phyloP scores from a whole-genome alignment of 2,797 vertebrate genomes.

The Sebastiscus tertius region DNA sequence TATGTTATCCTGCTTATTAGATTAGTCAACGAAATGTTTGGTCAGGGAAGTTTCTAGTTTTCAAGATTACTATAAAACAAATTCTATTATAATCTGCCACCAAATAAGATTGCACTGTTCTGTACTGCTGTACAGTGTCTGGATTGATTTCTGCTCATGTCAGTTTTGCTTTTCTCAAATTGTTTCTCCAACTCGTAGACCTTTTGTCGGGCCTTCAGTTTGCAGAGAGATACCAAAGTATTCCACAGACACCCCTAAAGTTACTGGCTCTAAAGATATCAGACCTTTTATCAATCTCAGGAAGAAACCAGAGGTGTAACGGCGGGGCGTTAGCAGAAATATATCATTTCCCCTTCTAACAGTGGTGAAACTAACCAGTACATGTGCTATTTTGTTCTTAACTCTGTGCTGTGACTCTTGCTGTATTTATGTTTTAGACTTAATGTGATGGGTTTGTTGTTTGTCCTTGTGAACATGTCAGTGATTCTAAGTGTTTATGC shows the following conservation, averaged over 20 bases:
- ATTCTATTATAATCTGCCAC: constrained; percentile 84
- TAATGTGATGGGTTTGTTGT: constrained; percentile 77
- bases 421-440: constrained; percentile 79
- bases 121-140: constrained; percentile 81
- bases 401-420: constrained; percentile 79
- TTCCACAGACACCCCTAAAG: constrained; percentile 74
- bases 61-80: constrained; percentile 78
- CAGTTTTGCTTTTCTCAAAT: constrained; percentile 53
- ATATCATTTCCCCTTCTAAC: constrained; percentile 57
- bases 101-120: constrained; percentile 87
- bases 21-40: constrained; percentile 75
- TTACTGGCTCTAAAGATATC: constrained; percentile 71
- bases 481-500: constrained; percentile 79
- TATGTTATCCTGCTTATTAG: constrained; percentile 82
- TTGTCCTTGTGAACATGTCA: constrained; percentile 76
- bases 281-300: constrained; percentile 84
- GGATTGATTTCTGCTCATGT: constrained; percentile 73
- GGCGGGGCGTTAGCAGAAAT: constrained; percentile 60
- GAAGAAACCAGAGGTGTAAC: constrained; percentile 77
- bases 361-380: constrained; percentile 72
- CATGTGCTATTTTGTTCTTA: constrained; percentile 63
- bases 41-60: constrained; percentile 82
- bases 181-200: constrained; percentile 54
- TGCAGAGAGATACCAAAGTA: constrained; percentile 83
- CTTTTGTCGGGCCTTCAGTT: constrained; percentile 61